These are phyloP conservation scores for Columba janthina DNA, from an alignment of 2,113 vertebrate species.

Conservation along the genomic window DNA sequence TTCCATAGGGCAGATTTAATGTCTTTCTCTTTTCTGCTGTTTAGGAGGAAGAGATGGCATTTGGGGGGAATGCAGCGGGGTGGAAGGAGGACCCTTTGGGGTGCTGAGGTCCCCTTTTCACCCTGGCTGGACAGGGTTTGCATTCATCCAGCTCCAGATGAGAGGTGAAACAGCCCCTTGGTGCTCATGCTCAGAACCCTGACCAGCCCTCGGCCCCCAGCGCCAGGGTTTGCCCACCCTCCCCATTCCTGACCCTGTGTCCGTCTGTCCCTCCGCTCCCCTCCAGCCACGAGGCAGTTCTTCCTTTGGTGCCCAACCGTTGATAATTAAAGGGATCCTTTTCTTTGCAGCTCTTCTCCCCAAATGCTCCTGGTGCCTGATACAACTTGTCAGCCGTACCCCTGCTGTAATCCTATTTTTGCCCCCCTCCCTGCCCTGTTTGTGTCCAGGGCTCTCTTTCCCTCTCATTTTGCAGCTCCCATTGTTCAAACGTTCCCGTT, in stretches of 20 bases:
- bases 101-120: background rate
- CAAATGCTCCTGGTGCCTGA: background rate
- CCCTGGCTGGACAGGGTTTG: background rate
- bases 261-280: background rate
- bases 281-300: accelerated
- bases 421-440: background rate
- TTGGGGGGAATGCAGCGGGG: accelerated
- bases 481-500: background rate
- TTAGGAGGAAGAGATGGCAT: background rate
- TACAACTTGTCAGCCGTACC: background rate
- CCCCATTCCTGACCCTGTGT: accelerated
- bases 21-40: background rate
- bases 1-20: background rate
- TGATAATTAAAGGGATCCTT: background rate
- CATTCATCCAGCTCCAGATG: accelerated
- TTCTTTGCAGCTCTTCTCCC: background rate
- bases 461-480: background rate
- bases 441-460: background rate
- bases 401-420: background rate
- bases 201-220: accelerated
- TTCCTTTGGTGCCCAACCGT: background rate
- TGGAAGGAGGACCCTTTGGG: background rate
- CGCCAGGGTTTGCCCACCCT: background rate
- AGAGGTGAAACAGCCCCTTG: background rate
- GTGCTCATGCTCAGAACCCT: background rate